Percentiles rank a stretch among this genome's conserved stretches.
phyloP scores from a whole-genome alignment of 2,888 invertebrate genomes.

The Dichetophora obliterata region DNA sequence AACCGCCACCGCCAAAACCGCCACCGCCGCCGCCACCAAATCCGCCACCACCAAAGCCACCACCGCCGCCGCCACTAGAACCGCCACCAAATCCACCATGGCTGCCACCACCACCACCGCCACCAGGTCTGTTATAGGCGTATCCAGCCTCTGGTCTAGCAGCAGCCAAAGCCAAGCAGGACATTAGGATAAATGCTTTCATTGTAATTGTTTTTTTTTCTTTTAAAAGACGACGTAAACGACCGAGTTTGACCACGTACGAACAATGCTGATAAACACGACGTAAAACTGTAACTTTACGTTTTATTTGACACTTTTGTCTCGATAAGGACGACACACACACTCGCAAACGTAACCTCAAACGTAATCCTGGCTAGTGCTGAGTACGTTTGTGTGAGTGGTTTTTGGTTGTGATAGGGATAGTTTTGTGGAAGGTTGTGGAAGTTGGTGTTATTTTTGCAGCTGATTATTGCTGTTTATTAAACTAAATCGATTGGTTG shows the following conservation, averaged over 20 bases:
- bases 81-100: slow-evolving; percentile 53
- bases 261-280: neutral
- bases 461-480: slow-evolving; percentile 63
- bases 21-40: slow-evolving; percentile 49
- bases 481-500: slow-evolving; percentile 69
- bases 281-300: neutral
- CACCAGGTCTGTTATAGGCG: slow-evolving; percentile 70
- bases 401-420: slow-evolving; percentile 47
- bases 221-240: neutral
- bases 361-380: slow-evolving; percentile 46
- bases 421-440: slow-evolving; percentile 51
- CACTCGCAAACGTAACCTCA: slow-evolving; percentile 37
- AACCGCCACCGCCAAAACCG: slow-evolving; percentile 59
- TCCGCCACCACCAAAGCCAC: slow-evolving; percentile 46
- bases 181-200: slow-evolving; percentile 69
- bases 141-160: slow-evolving; percentile 70
- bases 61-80: slow-evolving; percentile 46
- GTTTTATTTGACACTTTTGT: slow-evolving; percentile 1
- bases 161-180: slow-evolving; percentile 68
- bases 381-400: slow-evolving; percentile 42
- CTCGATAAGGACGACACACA: slow-evolving; percentile 27
- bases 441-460: slow-evolving; percentile 55
- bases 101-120: slow-evolving; percentile 61
- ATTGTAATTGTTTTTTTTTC: slow-evolving; percentile 52
- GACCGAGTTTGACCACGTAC: neutral